Evolutionary conservation across 2,113 vertebrate genomes (phyloP).

Genomic region (Poeciliopsis prolifica): DNA sequence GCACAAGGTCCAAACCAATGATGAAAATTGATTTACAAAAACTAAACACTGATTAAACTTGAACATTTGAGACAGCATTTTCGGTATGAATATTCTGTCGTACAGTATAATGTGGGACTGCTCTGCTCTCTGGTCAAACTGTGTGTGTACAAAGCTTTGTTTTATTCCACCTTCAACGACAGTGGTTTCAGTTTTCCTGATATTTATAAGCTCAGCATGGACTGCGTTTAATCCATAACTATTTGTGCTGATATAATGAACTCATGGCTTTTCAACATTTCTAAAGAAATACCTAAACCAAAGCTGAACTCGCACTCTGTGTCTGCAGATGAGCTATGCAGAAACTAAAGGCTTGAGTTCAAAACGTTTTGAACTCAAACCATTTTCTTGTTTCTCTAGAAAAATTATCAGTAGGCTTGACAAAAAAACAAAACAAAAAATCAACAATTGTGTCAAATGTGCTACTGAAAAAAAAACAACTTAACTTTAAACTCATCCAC

Average conservation of each 20-base stretch:
- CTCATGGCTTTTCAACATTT: background rate
- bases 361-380: no score
- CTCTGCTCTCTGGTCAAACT: background rate
- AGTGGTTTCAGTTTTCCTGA: background rate
- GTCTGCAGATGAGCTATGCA: background rate
- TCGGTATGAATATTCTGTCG: background rate
- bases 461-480: background rate
- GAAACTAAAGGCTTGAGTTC: no score
- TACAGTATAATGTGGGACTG: background rate
- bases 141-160: no score
- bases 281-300: background rate
- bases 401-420: background rate
- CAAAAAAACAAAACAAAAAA: no score
- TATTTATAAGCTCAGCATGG: background rate
- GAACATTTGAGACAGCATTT: background rate
- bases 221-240: background rate
- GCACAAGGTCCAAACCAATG: slow-evolving; percentile 2
- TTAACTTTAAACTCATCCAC: background rate
- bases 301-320: background rate
- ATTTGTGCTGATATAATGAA: background rate
- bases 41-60: background rate
- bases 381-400: background rate
- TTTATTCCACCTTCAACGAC: background rate
- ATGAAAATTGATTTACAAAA: background rate
- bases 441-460: background rate